A percentile compares a stretch with the other conserved stretches of the same genome.
These are phyloP conservation scores for Serripes groenlandicus DNA, from an alignment of 2,888 invertebrate species.

Conservation along the genomic window DNA sequence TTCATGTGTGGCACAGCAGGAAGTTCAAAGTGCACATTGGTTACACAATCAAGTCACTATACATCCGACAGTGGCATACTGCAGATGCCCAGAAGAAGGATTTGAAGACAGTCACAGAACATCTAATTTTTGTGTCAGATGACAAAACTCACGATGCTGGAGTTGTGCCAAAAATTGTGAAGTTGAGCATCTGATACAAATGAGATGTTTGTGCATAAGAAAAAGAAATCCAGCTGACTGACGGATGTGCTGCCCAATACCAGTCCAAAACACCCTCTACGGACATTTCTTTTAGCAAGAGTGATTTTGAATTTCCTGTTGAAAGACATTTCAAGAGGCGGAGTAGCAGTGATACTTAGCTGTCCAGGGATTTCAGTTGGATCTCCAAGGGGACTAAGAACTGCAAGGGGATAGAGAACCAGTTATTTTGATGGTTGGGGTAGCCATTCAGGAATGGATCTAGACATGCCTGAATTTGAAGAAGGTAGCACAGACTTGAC, in stretches of 20 bases:
- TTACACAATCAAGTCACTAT: conserved; percentile 50
- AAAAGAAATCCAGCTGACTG: conserved; percentile 52
- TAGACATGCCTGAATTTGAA: too few relatives aligned
- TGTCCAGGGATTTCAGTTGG: too few relatives aligned
- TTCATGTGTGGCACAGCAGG: conserved; percentile 52
- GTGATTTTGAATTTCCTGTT: conserved; percentile 37
- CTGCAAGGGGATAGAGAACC: too few relatives aligned
- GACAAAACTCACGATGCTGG: conserved; percentile 55
- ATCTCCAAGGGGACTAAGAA: too few relatives aligned
- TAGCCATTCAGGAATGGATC: too few relatives aligned
- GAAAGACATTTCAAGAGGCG: conserved; percentile 34
- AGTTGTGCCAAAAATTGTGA: conserved; percentile 49
- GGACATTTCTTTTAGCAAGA: conserved; percentile 39
- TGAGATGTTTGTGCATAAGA: neutral
- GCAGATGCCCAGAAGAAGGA: conserved; percentile 39
- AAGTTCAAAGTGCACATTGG: conserved; percentile 63
- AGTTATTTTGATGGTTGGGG: too few relatives aligned
- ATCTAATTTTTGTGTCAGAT: conserved; percentile 56
- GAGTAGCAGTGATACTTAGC: neutral
- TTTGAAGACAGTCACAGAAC: conserved; percentile 50
- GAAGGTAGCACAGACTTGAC: too few relatives aligned
- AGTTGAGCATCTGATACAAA: conserved; percentile 38
- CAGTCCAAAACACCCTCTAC: conserved; percentile 51
- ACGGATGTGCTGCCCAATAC: conserved; percentile 52
- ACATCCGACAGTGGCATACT: conserved; percentile 48